Evolutionary conservation across 2,888 invertebrate genomes (phyloP).

Genomic region (Eupithecia inturbata): DNA sequence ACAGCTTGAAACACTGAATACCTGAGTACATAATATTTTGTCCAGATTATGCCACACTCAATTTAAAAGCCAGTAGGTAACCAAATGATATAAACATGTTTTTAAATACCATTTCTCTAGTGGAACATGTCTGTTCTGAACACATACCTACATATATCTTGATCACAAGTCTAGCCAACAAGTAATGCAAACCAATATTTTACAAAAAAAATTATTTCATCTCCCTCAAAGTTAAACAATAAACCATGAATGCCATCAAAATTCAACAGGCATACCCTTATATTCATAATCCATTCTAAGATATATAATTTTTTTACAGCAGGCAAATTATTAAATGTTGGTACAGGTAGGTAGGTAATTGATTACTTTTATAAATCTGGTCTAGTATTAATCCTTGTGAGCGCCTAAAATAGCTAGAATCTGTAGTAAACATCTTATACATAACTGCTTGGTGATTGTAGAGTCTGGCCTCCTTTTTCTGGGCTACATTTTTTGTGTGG

Average conservation of each 20-base stretch:
- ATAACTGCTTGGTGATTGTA: neutral
- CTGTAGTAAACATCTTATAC: neutral
- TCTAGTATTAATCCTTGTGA: neutral
- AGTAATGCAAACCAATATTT: neutral
- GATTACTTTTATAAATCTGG: neutral
- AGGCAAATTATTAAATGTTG: neutral
- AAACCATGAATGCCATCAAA: too few species aligned
- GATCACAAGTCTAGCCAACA: neutral
- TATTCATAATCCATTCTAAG: neutral
- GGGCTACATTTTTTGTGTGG: conserved; percentile 26
- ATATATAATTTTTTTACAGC: neutral
- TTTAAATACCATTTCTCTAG: too few species aligned
- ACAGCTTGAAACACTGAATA: conserved; percentile 1
- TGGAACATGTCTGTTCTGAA: too few species aligned
- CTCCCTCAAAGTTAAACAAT: neutral
- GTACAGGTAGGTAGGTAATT: too few species aligned
- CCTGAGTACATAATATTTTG: neutral
- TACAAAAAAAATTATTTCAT: too few species aligned
- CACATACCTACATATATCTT: too few species aligned
- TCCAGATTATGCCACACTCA: neutral
- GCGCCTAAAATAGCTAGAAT: neutral
- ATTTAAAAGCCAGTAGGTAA: neutral
- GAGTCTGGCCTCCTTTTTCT: conserved; percentile 18
- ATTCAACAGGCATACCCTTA: too few species aligned
- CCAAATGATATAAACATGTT: neutral